Conservation (phyloP, 2,113 vertebrate genomes). For the Lepus americanus region DNA sequence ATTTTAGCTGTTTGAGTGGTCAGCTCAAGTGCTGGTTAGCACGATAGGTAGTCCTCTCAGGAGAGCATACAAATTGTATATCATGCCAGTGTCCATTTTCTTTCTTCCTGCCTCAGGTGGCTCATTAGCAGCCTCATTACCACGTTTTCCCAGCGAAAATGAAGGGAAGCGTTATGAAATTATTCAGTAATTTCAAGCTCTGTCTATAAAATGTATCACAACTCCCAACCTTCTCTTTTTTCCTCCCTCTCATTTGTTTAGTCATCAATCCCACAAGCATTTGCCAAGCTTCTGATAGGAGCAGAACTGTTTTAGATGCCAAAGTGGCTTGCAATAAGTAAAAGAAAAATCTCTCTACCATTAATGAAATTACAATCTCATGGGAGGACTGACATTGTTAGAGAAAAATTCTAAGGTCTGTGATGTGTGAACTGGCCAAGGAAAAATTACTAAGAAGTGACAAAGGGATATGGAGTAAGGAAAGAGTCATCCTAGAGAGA, state of each 20-base stretch:
- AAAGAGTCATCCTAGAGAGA: neutral
- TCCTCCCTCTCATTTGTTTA: neutral
- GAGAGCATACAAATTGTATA: neutral
- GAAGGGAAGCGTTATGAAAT: neutral
- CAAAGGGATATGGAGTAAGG: neutral
- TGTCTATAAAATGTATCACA: constrained; percentile 4
- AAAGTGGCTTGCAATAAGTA: neutral
- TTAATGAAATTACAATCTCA: neutral
- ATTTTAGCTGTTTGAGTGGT: neutral
- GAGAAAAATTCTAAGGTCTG: constrained; percentile 38
- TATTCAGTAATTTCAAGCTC: constrained; percentile 1
- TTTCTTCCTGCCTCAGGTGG: neutral
- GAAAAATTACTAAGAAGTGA: neutral
- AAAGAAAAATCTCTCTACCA: neutral
- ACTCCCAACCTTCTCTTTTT: neutral
- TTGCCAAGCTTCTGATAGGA: neutral
- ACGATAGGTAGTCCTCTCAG: neutral
- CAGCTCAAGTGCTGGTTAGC: neutral
- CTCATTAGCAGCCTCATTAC: neutral
- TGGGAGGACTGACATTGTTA: neutral
- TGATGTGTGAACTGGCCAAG: neutral
- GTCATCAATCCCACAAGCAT: neutral
- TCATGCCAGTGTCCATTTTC: neutral
- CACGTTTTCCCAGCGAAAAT: constrained; percentile 27
- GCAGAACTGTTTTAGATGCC: neutral